Percentiles rank a stretch among this genome's conserved stretches.
Conservation (phyloP, 2,113 vertebrate species). For the Alaudala cheleensis region DNA sequence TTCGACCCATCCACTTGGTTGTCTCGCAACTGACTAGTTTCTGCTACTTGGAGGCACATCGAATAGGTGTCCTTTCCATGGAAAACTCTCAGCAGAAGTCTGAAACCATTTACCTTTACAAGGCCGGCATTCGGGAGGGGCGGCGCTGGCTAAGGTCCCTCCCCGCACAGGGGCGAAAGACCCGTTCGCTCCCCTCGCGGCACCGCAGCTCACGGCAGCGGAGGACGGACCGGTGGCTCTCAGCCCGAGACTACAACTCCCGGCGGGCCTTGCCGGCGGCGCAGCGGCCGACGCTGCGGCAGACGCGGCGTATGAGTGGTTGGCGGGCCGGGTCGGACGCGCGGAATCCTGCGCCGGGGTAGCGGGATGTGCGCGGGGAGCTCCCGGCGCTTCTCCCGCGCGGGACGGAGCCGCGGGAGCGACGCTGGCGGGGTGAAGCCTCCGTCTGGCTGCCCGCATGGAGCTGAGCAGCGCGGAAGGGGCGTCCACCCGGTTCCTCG, state of each 20-base stretch:
- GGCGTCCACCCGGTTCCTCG: neutral
- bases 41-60: neutral
- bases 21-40: neutral
- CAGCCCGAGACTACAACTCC: constrained; percentile 9
- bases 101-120: neutral
- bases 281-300: neutral
- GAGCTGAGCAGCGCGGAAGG: constrained; percentile 6
- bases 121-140: neutral
- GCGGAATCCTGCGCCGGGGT: neutral
- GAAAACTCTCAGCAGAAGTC: neutral
- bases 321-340: neutral
- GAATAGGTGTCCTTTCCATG: neutral
- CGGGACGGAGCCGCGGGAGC: neutral
- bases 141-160: no score
- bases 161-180: neutral
- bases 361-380: neutral
- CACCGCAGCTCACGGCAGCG: neutral
- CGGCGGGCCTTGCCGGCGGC: neutral
- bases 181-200: neutral
- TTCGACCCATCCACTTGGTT: neutral
- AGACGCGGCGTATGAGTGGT: neutral
- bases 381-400: neutral
- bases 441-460: neutral
- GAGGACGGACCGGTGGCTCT: fast-evolving
- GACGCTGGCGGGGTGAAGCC: neutral